A percentile compares a stretch with the other conserved stretches of the same genome.
phyloP scores from a whole-genome alignment of 2,113 vertebrate genomes.

The Crypturellus undulatus region DNA sequence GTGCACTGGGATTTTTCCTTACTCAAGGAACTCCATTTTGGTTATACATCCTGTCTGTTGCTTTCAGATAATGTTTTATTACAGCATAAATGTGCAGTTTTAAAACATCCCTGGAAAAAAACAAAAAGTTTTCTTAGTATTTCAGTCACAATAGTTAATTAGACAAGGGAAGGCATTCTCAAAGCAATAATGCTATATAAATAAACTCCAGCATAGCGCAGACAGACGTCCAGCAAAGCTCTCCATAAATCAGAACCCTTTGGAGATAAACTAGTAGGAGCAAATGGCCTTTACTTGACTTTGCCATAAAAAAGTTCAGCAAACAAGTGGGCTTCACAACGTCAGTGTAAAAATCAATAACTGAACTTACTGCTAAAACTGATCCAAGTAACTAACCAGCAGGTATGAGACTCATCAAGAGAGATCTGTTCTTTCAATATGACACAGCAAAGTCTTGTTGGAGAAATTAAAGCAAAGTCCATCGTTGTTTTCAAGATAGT shows the following conservation, averaged over 20 bases:
- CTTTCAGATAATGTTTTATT: not conserved
- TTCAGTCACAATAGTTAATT: slow-evolving; percentile 14
- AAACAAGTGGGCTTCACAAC: not conserved
- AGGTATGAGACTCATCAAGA: not conserved
- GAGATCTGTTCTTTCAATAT: not conserved
- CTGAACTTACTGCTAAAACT: not conserved
- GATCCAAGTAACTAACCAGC: slow-evolving; percentile 1
- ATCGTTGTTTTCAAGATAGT: slow-evolving; percentile 57
- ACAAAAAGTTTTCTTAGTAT: not conserved
- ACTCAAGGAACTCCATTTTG: not conserved
- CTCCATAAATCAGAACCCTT: slow-evolving; percentile 15
- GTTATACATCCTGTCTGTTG: not conserved
- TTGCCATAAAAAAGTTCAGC: not conserved
- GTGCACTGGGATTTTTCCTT: not conserved
- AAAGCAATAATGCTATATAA: slow-evolving; percentile 6
- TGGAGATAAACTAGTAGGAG: not conserved
- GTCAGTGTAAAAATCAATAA: not conserved
- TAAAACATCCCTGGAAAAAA: not conserved
- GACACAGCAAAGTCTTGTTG: slow-evolving; percentile 36
- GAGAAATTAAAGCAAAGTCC: slow-evolving; percentile 68
- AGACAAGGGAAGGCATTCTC: slow-evolving; percentile 22
- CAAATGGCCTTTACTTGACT: slow-evolving; percentile 11
- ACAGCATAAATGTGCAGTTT: not conserved
- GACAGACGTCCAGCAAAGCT: not conserved
- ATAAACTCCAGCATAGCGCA: not conserved